These are phyloP conservation scores for Cephus cinctus DNA, from an alignment of 1,140 invertebrate genomes.

Conservation along the genomic window DNA sequence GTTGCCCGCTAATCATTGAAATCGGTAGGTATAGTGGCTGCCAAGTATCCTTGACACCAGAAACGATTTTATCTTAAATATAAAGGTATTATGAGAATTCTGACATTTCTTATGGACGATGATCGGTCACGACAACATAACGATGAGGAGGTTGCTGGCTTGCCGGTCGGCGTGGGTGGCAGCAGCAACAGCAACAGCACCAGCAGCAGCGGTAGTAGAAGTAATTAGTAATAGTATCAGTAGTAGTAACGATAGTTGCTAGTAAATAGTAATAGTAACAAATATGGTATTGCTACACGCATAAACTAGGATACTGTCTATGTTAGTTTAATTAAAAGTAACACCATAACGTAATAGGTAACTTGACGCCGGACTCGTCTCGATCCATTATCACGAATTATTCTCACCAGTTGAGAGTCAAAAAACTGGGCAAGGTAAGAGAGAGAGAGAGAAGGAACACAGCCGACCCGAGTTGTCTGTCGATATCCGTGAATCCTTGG, in stretches of 20 bases:
- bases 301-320: conserved; percentile 49
- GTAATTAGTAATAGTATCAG: conserved; percentile 31
- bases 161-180: no score
- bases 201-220: conserved; percentile 30
- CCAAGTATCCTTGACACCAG: no score
- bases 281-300: conserved; percentile 38
- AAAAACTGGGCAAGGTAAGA: no score
- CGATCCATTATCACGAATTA: conserved; percentile 3
- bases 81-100: conserved; percentile 15
- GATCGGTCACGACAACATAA: no score
- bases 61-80: no score
- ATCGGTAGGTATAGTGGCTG: no score
- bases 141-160: no score
- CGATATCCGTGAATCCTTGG: no score
- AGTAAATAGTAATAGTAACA: conserved; percentile 34
- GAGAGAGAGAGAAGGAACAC: no score
- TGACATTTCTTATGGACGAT: conserved; percentile 21
- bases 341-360: conserved; percentile 52
- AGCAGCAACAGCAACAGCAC: no score
- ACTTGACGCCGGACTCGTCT: conserved; percentile 46
- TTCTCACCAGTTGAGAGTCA: conserved; percentile 6
- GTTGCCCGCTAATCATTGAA: no score
- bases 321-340: conserved; percentile 53
- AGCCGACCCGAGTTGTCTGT: no score
- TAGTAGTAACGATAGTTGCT: conserved; percentile 25